Percentiles rank a stretch among this genome's conserved stretches.
Conservation (phyloP, 1,140 invertebrate species). For the Trichomalopsis sarcophagae region DNA sequence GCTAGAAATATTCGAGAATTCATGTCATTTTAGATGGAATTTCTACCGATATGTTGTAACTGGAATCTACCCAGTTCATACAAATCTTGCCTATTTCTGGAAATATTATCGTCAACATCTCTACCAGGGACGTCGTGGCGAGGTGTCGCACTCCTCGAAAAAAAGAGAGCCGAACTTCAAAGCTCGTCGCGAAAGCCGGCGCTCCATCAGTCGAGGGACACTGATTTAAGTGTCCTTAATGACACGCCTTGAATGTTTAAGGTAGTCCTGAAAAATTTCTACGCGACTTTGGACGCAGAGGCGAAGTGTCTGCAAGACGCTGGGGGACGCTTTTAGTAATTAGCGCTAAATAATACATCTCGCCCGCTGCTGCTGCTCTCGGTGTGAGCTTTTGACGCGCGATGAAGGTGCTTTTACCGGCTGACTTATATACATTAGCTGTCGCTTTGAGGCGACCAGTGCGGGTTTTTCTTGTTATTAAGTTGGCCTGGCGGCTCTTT, state of each 20-base stretch:
- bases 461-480: neutral
- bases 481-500: neutral
- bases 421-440: neutral
- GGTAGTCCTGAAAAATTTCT: constrained; percentile 16
- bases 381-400: neutral
- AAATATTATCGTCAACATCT: too few relatives aligned
- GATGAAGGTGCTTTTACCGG: neutral
- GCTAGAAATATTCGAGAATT: too few relatives aligned
- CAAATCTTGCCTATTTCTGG: too few relatives aligned
- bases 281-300: neutral
- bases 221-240: constrained; percentile 29
- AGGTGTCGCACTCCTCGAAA: constrained; percentile 1
- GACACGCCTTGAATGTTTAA: constrained; percentile 14
- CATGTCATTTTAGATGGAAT: too few relatives aligned
- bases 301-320: neutral
- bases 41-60: too few relatives aligned
- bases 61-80: too few relatives aligned
- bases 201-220: neutral
- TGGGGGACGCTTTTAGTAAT: constrained; percentile 3
- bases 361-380: neutral
- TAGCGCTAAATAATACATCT: constrained; percentile 22
- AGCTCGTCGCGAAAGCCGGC: neutral
- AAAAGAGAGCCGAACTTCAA: neutral
- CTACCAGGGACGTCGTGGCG: neutral
- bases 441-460: neutral